Evolutionary conservation across 2,888 invertebrate genomes (phyloP), one percentile per base, ranked within the genome.

Genomic region (Dolomedes plantarius): DNA sequence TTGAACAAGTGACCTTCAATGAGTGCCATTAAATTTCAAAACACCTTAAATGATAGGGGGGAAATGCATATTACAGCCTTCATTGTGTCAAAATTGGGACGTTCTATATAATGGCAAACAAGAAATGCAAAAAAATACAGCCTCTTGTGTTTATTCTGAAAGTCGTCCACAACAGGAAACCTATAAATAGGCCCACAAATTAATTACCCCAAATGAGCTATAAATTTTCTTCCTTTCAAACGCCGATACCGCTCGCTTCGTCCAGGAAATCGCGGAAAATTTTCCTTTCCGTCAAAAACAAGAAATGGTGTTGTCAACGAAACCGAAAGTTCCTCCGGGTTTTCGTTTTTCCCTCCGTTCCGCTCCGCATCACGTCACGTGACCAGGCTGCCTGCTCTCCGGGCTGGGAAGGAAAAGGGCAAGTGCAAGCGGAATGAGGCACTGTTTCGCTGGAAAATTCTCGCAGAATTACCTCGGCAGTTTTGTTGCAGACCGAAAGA

Each of bases 251-350:
- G 19, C 56, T 23, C 19, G 56, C 23, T 23, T 5, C 19, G n/a
- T 23, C 19, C 6, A 46, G 46, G 46, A 46, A 46, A 46, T 2
- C 11, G 5, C 46, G 46, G 46, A 16, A 46, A 46, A 16, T 7
- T 46, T 46, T 16, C 46, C 56, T 56, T 56, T 56, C n/a, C 19
- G 19, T 23, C 19, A 56, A 56, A 56, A 56, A 56, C 56, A 23
- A 56, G 56, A n/a, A 23, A 56, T 23, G 23, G 23, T 56, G 56
- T 56, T 23, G 56, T 56, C 56, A 56, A 23, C 56, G 56, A 56
- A 23, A 56, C 56, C 23, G 23, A 56, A 56, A 56, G 56, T 56
- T 56, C 56, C 56, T 56, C 56, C 23, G 56, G 56, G 23, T 56
- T 56, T 56, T 23, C 23, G 5, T 56, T 23, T 56, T 56, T 56